Base-by-base conservation (phyloP, 2,113 vertebrate genomes). In the Ictalurus furcatus region DNA sequence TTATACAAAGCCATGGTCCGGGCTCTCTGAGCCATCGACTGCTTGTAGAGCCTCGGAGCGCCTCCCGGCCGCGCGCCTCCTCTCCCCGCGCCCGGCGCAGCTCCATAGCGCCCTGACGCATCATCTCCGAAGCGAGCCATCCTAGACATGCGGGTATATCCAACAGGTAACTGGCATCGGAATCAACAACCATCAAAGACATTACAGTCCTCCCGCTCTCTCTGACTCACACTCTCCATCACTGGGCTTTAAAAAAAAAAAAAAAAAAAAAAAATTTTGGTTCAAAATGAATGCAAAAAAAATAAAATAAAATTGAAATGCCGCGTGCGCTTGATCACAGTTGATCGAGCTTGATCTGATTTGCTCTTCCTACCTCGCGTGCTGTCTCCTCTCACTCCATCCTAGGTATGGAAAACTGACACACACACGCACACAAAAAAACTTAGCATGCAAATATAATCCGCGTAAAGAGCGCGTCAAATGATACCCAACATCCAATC, bases 1-100 rank as follows among this genome's bases (percentile, higher is more conserved):
- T 99, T 99, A 96, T 99, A 99, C 85, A 99, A 96, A 93, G 98
- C 98, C 98, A 99, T 99, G 76, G 98, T 99, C 93, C 98, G 95
- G 93, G 98, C 98, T 93, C 98, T 95, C 93, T 99, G 98, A 90
- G 98, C 98, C 97, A 99, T 98, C 91, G 98, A 97, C 94, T 99
- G 98, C 93, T 99, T 99, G 97, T 99, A 99, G 94, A 99, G 97
- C 94, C 98, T 97, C 91, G 96, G 98, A 91, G 96, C 97, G 84
- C 97, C 97, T 52, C 97, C 98, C 56, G 97, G 97, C 90, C 97
- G 96, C 95, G 96, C 96, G 88, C 95, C 96, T 90, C 96, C 97
- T 96, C 96, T 95, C 89, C 96, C 96, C 44, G 93, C 94, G 92
- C 93, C 97, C 94, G 95, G 94, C 56, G 95, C 94, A 69, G 96